Percentiles rank a stretch among this genome's conserved stretches.
Conservation (phyloP, 1,140 invertebrate genomes). For the Papilio polytes region DNA sequence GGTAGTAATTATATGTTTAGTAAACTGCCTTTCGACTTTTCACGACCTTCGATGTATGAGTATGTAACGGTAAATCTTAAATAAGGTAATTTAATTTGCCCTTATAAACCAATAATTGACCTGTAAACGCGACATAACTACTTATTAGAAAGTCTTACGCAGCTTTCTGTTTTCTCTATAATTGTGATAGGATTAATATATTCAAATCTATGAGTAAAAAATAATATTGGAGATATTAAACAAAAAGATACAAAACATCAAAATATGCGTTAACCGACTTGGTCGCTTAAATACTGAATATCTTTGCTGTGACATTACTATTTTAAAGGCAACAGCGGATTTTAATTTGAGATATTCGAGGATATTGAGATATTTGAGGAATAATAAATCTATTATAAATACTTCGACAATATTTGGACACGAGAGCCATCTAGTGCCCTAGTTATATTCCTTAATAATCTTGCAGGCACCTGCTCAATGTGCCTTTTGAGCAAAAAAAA, state of each 20-base stretch:
- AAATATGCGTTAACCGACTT: neutral
- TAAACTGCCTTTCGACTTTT: neutral
- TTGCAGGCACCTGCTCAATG: too few relatives aligned
- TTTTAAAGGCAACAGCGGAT: neutral
- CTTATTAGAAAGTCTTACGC: neutral
- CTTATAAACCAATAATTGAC: conserved; percentile 6
- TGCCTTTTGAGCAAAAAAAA: too few relatives aligned
- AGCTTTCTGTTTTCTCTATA: conserved; percentile 9
- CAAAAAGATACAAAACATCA: neutral
- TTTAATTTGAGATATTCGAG: neutral
- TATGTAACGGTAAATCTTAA: conserved; percentile 9
- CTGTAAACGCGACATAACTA: neutral
- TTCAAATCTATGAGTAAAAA: neutral
- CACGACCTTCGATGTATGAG: neutral
- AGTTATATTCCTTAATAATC: too few relatives aligned
- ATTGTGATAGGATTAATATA: neutral
- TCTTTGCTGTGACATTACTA: neutral
- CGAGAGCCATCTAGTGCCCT: too few relatives aligned
- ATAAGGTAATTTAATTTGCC: conserved; percentile 8
- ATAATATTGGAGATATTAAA: neutral
- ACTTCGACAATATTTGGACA: too few relatives aligned
- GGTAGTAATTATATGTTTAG: neutral
- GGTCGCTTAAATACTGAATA: neutral
- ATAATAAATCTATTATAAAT: neutral
- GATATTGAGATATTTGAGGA: neutral